Conservation (phyloP, 1,140 invertebrate genomes). For the Caenorhabditis briggsae region DNA sequence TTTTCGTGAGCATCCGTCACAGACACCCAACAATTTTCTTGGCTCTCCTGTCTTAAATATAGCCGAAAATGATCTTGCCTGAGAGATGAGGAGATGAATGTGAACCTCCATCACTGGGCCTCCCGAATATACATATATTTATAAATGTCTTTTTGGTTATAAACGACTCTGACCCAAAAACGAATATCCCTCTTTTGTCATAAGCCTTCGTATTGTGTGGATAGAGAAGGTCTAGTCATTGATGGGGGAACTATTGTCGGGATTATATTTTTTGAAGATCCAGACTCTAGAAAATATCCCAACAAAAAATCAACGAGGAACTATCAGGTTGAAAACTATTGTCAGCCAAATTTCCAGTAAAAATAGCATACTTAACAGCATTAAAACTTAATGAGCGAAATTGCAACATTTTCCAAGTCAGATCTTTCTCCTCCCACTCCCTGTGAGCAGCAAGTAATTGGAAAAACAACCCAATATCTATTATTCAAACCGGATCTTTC, state of each 20-base stretch:
- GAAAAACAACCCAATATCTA: slow-evolving; percentile 10
- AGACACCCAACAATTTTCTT: slow-evolving; percentile 18
- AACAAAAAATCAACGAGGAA: too few relatives aligned
- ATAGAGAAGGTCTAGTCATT: too few relatives aligned
- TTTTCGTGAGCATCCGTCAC: slow-evolving; percentile 15
- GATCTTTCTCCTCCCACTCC: background rate
- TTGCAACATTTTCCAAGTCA: background rate
- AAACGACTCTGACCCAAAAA: slow-evolving; percentile 23
- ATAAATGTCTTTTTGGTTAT: slow-evolving; percentile 53
- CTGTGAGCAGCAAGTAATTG: background rate
- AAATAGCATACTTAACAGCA: too few relatives aligned
- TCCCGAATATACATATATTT: slow-evolving; percentile 52
- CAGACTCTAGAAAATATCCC: too few relatives aligned
- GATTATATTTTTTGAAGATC: too few relatives aligned
- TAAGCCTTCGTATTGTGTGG: background rate
- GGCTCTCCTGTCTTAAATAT: background rate
- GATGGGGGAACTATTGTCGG: too few relatives aligned
- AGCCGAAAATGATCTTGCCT: background rate
- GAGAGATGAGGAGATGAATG: slow-evolving; percentile 20
- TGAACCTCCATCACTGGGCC: background rate
- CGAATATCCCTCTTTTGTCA: slow-evolving; percentile 24
- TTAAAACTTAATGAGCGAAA: too few relatives aligned
- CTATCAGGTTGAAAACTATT: too few relatives aligned
- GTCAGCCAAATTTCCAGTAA: too few relatives aligned
- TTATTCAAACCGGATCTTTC: slow-evolving; percentile 31